These are phyloP conservation scores for Amia ocellicauda DNA, from an alignment of 2,113 vertebrate genomes.

Conservation along the genomic window DNA sequence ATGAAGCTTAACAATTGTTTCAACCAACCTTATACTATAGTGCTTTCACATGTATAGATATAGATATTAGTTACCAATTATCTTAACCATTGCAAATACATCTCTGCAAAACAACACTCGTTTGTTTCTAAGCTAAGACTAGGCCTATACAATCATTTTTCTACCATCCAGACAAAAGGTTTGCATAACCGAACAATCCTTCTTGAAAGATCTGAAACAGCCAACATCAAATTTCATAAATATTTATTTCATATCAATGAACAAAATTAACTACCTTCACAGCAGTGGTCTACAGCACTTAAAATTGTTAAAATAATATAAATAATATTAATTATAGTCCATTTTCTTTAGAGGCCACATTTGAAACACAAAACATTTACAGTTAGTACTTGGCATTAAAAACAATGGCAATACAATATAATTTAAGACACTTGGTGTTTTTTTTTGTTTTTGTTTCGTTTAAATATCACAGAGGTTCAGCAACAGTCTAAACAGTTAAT, in stretches of 20 bases:
- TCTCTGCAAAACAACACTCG: too few species aligned
- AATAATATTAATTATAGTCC: slow-evolving; percentile 63
- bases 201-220: background rate
- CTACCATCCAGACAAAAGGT: too few species aligned
- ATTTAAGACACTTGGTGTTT: slow-evolving; percentile 89
- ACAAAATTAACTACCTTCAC: slow-evolving; percentile 76
- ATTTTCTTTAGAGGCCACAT: slow-evolving; percentile 78
- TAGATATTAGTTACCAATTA: too few species aligned
- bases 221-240: slow-evolving; percentile 71
- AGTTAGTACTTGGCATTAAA: slow-evolving; percentile 84
- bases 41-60: too few species aligned
- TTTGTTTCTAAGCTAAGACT: too few species aligned
- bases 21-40: too few species aligned
- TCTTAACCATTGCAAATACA: too few species aligned
- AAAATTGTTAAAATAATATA: slow-evolving; percentile 66
- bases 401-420: slow-evolving; percentile 82
- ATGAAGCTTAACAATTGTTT: too few species aligned
- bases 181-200: too few species aligned
- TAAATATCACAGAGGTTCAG: slow-evolving; percentile 75
- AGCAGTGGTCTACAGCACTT: slow-evolving; percentile 79
- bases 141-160: too few species aligned
- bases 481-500: slow-evolving; percentile 78
- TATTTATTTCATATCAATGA: slow-evolving; percentile 84
- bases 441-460: slow-evolving; percentile 61
- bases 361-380: slow-evolving; percentile 81